Evolutionary conservation across 2,888 invertebrate species (phyloP).

Genomic region (Ophonus ardosiacus): DNA sequence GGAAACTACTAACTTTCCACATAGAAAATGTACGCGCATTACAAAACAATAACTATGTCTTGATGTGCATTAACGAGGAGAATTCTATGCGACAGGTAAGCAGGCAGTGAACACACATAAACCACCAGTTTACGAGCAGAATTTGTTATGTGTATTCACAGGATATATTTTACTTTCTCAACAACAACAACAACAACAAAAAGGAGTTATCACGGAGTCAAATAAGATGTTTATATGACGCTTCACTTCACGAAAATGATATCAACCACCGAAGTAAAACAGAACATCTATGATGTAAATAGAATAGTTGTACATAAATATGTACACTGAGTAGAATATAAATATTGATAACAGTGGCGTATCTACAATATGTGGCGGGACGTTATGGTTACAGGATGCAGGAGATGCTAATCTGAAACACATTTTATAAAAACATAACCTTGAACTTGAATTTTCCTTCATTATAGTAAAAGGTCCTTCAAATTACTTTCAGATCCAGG

Average conservation of each 20-base stretch:
- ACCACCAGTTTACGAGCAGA: slow-evolving; percentile 1
- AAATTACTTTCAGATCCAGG: too few species aligned
- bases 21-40: neutral
- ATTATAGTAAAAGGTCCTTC: too few species aligned
- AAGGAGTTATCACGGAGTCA: neutral
- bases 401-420: too few species aligned
- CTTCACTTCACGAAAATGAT: neutral
- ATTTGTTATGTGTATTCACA: slow-evolving; percentile 6
- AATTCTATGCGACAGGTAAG: slow-evolving; percentile 5
- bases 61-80: slow-evolving; percentile 9
- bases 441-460: too few species aligned
- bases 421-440: too few species aligned
- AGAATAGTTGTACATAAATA: neutral
- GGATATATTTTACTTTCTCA: neutral
- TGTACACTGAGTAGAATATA: neutral
- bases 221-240: neutral
- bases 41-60: slow-evolving; percentile 10
- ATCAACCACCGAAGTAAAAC: neutral
- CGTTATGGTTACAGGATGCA: too few species aligned
- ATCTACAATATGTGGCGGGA: too few species aligned
- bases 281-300: neutral
- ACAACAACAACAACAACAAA: neutral
- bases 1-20: neutral
- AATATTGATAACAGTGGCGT: too few species aligned
- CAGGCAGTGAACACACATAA: slow-evolving; percentile 2